These are phyloP conservation scores for Emmelina monodactyla DNA, from an alignment of 2,888 invertebrate genomes.

Conservation along the genomic window DNA sequence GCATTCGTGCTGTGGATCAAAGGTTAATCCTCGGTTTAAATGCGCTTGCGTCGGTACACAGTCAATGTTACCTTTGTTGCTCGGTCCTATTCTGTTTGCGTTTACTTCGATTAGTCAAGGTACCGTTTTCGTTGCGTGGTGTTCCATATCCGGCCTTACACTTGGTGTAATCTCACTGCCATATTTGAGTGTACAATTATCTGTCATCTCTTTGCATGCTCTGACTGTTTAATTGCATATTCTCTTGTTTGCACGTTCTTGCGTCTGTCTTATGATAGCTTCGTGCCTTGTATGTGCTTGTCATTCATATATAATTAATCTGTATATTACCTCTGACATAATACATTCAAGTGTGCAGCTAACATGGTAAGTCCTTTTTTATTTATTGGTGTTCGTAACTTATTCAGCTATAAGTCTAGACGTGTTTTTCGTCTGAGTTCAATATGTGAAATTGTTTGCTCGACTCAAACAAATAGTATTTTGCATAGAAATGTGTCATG, in stretches of 20 bases:
- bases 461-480: too few species aligned
- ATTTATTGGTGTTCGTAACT: too few species aligned
- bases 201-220: constrained; percentile 44
- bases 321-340: not conserved
- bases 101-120: constrained; percentile 53
- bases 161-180: constrained; percentile 44
- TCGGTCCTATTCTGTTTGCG: constrained; percentile 33
- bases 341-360: too few species aligned
- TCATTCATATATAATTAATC: not conserved
- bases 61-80: constrained; percentile 12
- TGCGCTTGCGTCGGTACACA: not conserved
- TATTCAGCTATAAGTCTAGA: too few species aligned
- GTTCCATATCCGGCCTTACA: constrained; percentile 40
- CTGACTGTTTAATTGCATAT: constrained; percentile 35
- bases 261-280: too few species aligned
- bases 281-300: not conserved
- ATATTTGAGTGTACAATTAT: constrained; percentile 49
- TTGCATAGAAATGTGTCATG: too few species aligned
- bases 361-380: too few species aligned
- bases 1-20: not conserved
- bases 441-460: too few species aligned
- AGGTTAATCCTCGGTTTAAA: not conserved
- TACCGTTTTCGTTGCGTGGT: constrained; percentile 35
- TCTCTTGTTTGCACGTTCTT: constrained; percentile 13
- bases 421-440: too few species aligned